Evolutionary conservation across 2,113 vertebrate genomes (phyloP).

Genomic region (Rattus rattus): DNA sequence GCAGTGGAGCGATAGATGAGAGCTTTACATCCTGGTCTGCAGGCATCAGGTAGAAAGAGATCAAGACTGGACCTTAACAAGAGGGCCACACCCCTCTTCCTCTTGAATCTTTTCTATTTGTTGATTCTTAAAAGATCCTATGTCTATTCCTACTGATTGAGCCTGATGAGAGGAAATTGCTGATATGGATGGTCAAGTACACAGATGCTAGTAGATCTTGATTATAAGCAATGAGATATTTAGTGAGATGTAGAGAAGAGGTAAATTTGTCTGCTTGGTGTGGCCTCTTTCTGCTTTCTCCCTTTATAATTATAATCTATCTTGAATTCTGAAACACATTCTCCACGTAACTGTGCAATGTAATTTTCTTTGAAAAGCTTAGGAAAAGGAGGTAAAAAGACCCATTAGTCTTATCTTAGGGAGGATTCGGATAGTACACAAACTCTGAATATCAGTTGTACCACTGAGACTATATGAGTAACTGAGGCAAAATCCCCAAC

Average conservation of each 20-base stretch:
- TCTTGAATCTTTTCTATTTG: neutral
- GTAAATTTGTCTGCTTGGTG: neutral
- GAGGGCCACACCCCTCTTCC: neutral
- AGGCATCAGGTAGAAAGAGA: neutral
- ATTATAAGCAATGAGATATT: neutral
- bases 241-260: neutral
- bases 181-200: neutral
- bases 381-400: neutral
- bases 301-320: neutral
- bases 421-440: neutral
- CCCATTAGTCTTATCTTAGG: constrained; percentile 9
- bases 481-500: neutral
- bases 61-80: too few species aligned
- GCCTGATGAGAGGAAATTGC: neutral
- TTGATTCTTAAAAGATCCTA: neutral
- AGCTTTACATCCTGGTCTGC: neutral
- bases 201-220: neutral
- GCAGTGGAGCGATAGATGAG: neutral
- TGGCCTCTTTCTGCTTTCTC: neutral
- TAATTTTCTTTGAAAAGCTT: neutral
- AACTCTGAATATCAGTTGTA: neutral
- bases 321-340: neutral
- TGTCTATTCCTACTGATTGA: neutral
- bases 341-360: neutral
- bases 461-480: neutral